Percentiles rank a stretch among this genome's conserved stretches.
Conservation (phyloP, 2,113 vertebrate species). For the Terrapene triunguis region DNA sequence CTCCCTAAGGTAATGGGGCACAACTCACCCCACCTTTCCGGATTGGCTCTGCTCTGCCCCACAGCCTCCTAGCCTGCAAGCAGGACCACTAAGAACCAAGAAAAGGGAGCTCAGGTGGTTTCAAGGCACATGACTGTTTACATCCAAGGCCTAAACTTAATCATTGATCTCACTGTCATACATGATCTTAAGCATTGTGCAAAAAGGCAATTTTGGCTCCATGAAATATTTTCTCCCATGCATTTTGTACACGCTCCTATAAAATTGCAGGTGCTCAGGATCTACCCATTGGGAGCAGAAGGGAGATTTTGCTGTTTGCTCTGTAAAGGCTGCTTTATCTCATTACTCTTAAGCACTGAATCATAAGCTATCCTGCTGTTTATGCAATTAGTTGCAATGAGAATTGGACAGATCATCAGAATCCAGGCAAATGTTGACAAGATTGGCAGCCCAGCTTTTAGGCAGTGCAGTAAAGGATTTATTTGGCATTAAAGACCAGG, state of each 20-base stretch:
- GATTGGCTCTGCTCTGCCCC: neutral
- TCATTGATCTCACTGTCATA: neutral
- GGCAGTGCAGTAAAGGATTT: neutral
- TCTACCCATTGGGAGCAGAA: neutral
- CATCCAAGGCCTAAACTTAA: neutral
- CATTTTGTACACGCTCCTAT: neutral
- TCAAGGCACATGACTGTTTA: neutral
- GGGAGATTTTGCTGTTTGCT: neutral
- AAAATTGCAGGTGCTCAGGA: neutral
- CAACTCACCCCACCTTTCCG: neutral
- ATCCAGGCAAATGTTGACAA: fast-evolving
- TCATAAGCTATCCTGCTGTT: neutral
- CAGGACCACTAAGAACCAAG: neutral
- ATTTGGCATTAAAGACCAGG: neutral
- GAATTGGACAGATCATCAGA: neutral
- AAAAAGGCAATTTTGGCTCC: too few relatives aligned
- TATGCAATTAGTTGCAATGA: too few relatives aligned
- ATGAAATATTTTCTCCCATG: too few relatives aligned
- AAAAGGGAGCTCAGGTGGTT: neutral
- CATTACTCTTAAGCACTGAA: neutral
- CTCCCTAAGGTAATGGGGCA: neutral
- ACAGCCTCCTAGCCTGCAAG: neutral
- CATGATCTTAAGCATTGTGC: neutral
- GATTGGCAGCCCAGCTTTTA: neutral
- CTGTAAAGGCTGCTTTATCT: neutral